Evolutionary conservation across 1,140 invertebrate species (phyloP).

Genomic region (Drosophila arawakana): DNA sequence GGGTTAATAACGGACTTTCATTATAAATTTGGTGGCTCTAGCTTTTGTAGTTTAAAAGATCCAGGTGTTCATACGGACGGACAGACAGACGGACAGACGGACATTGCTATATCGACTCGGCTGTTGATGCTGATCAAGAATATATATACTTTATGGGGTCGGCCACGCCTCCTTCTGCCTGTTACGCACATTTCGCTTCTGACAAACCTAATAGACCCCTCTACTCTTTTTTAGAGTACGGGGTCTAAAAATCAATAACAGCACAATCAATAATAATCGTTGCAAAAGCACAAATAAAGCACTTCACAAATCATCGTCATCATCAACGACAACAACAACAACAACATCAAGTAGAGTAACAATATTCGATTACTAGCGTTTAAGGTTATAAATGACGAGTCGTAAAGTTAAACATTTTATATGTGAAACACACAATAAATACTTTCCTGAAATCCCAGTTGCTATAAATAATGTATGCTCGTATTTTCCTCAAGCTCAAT

Average conservation of each 20-base stretch:
- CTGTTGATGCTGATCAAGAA: no score
- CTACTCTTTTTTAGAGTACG: no score
- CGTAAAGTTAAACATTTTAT: slow-evolving; percentile 12
- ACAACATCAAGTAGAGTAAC: slow-evolving; percentile 8
- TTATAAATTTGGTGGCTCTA: no score
- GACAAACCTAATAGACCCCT: no score
- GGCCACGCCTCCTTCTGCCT: no score
- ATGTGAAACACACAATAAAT: slow-evolving; percentile 12
- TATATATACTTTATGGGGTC: no score
- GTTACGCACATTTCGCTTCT: no score
- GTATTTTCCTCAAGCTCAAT: not conserved
- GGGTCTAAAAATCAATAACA: slow-evolving; percentile 48
- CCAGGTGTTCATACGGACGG: no score
- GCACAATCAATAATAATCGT: slow-evolving; percentile 53
- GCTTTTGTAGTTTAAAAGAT: no score
- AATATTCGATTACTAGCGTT: slow-evolving; percentile 27
- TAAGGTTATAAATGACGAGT: slow-evolving; percentile 28
- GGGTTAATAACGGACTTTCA: no score
- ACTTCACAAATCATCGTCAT: slow-evolving; percentile 40
- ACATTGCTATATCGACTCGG: no score
- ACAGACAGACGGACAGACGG: no score
- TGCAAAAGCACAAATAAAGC: slow-evolving; percentile 52
- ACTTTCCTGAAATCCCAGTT: slow-evolving; percentile 14
- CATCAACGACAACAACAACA: not conserved
- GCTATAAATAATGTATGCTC: not conserved